These are phyloP conservation scores for Xiphorhynchus erythropygius DNA, from an alignment of 2,797 vertebrate genomes.

Conservation along the genomic window DNA sequence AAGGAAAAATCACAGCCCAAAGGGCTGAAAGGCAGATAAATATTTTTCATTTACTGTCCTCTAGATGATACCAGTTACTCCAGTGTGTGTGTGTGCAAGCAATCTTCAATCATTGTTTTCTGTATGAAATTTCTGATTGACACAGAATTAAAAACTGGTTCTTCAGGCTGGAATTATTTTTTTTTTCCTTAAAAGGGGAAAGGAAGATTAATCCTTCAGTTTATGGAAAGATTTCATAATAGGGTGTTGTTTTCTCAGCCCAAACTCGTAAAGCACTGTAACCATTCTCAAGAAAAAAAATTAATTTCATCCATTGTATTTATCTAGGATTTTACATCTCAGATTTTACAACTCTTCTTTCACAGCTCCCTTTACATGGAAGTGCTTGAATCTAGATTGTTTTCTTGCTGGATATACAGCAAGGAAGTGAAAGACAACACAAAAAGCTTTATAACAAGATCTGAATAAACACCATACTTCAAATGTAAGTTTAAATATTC, in stretches of 20 bases:
- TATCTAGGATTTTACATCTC: not conserved
- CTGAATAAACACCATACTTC: not conserved
- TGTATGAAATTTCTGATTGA: constrained; percentile 11
- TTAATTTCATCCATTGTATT: not conserved
- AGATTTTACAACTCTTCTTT: not conserved
- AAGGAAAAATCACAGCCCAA: constrained; percentile 1
- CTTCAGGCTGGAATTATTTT: constrained; percentile 27
- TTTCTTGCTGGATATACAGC: not conserved
- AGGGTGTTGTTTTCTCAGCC: not conserved
- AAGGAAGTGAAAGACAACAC: not conserved
- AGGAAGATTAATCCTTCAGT: constrained; percentile 17
- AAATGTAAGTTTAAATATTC: not conserved
- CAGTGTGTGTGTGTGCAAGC: not conserved
- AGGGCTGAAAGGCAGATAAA: constrained; percentile 8
- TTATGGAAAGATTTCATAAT: not conserved
- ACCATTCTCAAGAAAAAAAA: not conserved
- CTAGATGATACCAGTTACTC: constrained; percentile 25
- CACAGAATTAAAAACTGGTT: constrained; percentile 27
- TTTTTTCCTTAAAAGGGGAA: not conserved
- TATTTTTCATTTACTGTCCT: constrained; percentile 2
- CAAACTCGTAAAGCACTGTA: not conserved
- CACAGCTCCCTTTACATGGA: not conserved
- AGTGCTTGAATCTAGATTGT: not conserved
- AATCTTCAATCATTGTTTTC: constrained; percentile 7
- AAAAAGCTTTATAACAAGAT: not conserved